These are phyloP conservation scores for Astur gentilis DNA, from an alignment of 2,113 vertebrate species.

Conservation along the genomic window DNA sequence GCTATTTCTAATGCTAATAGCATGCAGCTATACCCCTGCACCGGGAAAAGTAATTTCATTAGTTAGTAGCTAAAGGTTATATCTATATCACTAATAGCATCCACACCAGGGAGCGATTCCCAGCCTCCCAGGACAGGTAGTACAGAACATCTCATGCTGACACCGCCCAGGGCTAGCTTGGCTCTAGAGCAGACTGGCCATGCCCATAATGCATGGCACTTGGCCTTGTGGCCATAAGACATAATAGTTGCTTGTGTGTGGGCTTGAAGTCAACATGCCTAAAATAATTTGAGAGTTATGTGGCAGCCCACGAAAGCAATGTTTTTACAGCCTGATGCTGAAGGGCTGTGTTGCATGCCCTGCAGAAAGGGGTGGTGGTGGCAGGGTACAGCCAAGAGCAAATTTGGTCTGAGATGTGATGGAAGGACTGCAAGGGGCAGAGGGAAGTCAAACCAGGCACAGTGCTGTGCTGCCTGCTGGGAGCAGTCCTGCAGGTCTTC, in stretches of 20 bases:
- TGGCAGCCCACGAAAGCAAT: neutral
- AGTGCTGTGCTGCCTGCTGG: neutral
- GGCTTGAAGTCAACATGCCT: neutral
- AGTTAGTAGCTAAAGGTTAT: neutral
- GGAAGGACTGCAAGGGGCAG: neutral
- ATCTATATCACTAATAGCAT: neutral
- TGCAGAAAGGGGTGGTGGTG: neutral
- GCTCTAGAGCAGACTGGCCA: neutral
- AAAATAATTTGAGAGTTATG: neutral
- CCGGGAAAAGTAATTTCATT: neutral
- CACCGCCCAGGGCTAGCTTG: neutral
- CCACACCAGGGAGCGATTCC: neutral
- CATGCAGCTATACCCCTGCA: neutral
- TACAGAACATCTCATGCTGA: neutral
- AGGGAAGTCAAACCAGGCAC: neutral
- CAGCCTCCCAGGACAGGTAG: neutral
- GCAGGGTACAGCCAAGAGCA: neutral
- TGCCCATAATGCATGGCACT: neutral
- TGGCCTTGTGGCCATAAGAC: neutral
- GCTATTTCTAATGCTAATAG: neutral
- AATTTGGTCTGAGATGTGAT: neutral
- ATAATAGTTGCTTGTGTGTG: neutral
- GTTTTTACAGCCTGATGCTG: neutral
- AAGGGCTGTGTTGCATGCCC: neutral
- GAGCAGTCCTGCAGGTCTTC: neutral